Evolutionary conservation across 2,888 invertebrate species (phyloP).

Genomic region (Blera fallax): DNA sequence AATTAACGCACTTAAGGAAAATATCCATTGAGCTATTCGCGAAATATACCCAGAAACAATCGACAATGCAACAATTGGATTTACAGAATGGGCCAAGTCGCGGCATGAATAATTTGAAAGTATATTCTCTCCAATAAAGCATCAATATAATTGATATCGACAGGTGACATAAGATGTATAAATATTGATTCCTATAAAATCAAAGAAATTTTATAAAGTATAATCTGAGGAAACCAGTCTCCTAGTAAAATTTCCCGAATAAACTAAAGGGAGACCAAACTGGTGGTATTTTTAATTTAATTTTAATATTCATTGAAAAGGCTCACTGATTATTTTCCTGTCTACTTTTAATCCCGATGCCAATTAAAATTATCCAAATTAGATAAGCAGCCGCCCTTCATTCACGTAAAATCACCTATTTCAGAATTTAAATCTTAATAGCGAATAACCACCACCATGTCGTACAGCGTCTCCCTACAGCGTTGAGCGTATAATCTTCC

Average conservation of each 20-base stretch:
- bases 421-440: constrained; percentile 31
- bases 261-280: neutral
- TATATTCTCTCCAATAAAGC: too few relatives aligned
- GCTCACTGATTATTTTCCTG: neutral
- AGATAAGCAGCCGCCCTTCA: constrained; percentile 19
- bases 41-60: too few relatives aligned
- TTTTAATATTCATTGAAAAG: constrained; percentile 31
- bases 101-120: too few relatives aligned
- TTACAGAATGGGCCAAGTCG: too few relatives aligned
- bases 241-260: neutral
- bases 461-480: neutral
- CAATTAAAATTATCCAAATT: constrained; percentile 48
- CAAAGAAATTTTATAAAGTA: neutral
- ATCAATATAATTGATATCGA: too few relatives aligned
- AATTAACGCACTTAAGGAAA: too few relatives aligned
- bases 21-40: too few relatives aligned
- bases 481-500: neutral
- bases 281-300: constrained; percentile 15
- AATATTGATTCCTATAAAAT: neutral
- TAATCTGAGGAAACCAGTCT: neutral
- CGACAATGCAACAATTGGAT: too few relatives aligned
- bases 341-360: constrained; percentile 8
- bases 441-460: constrained; percentile 5
- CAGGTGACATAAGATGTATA: too few relatives aligned
- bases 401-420: constrained; percentile 26